Base-by-base conservation (phyloP, 2,888 invertebrate genomes). In the Erebia ligea region DNA sequence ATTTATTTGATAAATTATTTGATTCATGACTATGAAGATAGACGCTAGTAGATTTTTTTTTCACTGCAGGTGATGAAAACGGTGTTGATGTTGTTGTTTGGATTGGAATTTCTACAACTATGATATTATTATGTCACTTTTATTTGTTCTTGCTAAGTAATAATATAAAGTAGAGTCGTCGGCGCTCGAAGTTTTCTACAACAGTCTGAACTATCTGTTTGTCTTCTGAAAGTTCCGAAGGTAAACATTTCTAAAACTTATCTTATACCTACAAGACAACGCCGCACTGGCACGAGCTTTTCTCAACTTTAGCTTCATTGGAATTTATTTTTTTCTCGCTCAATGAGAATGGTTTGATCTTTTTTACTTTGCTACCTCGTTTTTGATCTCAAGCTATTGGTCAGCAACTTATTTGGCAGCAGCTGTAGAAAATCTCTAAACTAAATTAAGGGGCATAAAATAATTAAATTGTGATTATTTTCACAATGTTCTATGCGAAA, bases 241-340 rank as follows among this genome's bases (percentile, higher is more conserved):
- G 64, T 64, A 64, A 64, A 64, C 52, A 64, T 64, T 64, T 64
- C 54, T 10, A 40, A 63, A 64, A 52, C 64, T 54, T 64, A 40
- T 52, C 52, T 52, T 40, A 54, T 13, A 64, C 25, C 25, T 25
- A 25, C 34, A 34, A 34, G 34, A 34, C 64, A 64, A 54, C 54
- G 54, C 64, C 54, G 19, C 19, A 54, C 52, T 54, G 54, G 40
- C 52, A 40, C 40, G 50, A 64, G 54, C 54, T 64, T 54, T 19
- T 54, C 52, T 34, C 40, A 64, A 64, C 64, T 64, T 54, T 52
- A 34, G 50, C 52, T 54, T 64, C 17, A 54, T 54, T 17, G 17
- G 52, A 64, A 45, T 48, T 48, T 40, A 21, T 40, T 52, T 40
- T 62, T 64, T 17, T 52, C 34, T 19, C 10, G 17, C 40, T 64